These are phyloP conservation scores for Catostomus latipinnis DNA, from an alignment of 2,797 vertebrate genomes.

Conservation along the genomic window DNA sequence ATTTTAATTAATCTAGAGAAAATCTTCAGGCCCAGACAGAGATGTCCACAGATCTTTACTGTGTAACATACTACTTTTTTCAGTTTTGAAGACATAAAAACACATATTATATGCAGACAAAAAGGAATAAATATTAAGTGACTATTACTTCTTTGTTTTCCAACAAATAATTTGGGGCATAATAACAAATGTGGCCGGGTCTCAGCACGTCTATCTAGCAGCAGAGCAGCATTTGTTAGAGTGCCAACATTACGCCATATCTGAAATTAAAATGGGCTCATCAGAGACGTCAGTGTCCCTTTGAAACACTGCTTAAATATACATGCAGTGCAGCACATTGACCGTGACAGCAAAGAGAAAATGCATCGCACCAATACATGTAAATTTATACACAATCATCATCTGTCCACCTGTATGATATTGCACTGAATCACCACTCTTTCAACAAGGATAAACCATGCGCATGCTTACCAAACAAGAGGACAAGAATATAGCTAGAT, in stretches of 20 bases:
- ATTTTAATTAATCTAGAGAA: too few species aligned
- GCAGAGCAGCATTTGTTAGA: conserved; percentile 24
- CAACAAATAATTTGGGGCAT: background rate
- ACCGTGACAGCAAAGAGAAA: conserved; percentile 35
- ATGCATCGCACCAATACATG: conserved; percentile 31
- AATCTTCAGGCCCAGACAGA: background rate
- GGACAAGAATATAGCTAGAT: background rate
- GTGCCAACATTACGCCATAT: conserved; percentile 33
- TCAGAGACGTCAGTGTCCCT: conserved; percentile 25
- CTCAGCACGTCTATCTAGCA: conserved; percentile 8
- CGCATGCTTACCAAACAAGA: conserved; percentile 6
- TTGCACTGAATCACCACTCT: background rate
- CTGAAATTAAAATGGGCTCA: conserved; percentile 61
- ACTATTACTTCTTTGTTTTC: conserved; percentile 19
- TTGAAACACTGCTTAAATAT: conserved; percentile 48
- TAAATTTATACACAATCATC: conserved; percentile 40
- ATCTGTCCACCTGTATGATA: conserved; percentile 50
- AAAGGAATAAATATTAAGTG: too few species aligned
- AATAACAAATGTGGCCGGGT: background rate
- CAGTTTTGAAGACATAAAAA: background rate
- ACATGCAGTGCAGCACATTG: conserved; percentile 26
- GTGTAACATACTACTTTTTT: background rate
- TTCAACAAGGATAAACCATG: background rate
- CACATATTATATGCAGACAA: background rate
- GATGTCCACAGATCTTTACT: background rate